Percentiles rank a stretch among this genome's conserved stretches.
These are phyloP conservation scores for Lasioglossum leucozonium DNA, from an alignment of 2,888 invertebrate genomes.

Conservation along the genomic window DNA sequence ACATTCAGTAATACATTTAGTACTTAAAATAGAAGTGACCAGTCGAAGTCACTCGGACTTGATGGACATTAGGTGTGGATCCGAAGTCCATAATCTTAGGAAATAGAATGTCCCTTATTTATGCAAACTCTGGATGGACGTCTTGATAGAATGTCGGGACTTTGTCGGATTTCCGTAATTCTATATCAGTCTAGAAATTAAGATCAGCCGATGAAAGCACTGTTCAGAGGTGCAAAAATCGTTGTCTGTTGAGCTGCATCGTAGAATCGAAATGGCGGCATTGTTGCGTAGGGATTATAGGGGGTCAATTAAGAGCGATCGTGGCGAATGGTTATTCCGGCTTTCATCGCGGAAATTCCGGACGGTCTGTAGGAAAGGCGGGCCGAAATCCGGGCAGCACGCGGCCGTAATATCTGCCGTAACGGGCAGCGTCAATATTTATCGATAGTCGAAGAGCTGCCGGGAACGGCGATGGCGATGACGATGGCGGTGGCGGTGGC, in stretches of 20 bases:
- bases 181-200: neutral
- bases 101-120: neutral
- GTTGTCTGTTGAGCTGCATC: neutral
- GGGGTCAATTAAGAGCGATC: constrained; percentile 32
- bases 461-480: constrained; percentile 51
- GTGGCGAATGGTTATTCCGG: constrained; percentile 13
- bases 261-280: neutral
- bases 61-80: neutral
- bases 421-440: constrained; percentile 72
- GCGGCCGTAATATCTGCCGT: constrained; percentile 62
- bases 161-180: neutral
- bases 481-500: constrained; percentile 8
- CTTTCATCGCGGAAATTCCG: constrained; percentile 32
- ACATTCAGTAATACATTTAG: neutral
- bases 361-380: constrained; percentile 31
- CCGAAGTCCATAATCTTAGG: neutral
- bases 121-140: neutral
- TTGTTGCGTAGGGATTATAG: constrained; percentile 28
- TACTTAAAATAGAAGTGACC: neutral
- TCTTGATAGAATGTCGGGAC: neutral
- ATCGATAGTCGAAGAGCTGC: constrained; percentile 69
- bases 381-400: constrained; percentile 44
- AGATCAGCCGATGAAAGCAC: neutral
- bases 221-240: neutral
- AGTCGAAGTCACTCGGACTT: neutral